These are phyloP conservation scores for Tyrannus savana DNA, from an alignment of 2,113 vertebrate species.

Conservation along the genomic window DNA sequence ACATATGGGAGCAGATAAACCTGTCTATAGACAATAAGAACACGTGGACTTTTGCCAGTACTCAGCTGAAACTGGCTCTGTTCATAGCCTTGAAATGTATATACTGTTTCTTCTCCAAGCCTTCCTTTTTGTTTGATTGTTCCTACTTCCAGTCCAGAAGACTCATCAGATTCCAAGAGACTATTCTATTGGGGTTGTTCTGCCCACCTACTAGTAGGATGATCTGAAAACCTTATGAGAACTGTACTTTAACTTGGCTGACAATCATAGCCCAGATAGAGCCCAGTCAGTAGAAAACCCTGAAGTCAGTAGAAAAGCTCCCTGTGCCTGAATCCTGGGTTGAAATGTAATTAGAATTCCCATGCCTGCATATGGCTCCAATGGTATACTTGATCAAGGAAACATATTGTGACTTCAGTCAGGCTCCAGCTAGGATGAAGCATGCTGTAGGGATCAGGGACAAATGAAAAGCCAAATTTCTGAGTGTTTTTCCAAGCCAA, in stretches of 20 bases:
- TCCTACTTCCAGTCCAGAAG: constrained; percentile 8
- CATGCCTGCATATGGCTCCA: background rate
- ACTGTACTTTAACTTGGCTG: background rate
- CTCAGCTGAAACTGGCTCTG: constrained; percentile 15
- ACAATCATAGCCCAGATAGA: background rate
- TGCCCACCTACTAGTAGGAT: constrained; percentile 9
- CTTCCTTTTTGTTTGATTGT: background rate
- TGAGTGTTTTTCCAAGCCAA: constrained; percentile 37
- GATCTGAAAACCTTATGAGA: constrained; percentile 21
- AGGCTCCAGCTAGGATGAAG: constrained; percentile 5
- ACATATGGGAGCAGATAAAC: constrained; percentile 53
- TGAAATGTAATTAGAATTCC: background rate
- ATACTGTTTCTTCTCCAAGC: background rate
- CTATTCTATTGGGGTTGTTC: background rate
- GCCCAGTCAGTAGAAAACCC: background rate
- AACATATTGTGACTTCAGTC: background rate
- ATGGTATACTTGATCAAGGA: background rate
- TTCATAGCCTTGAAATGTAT: constrained; percentile 20
- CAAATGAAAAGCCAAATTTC: constrained; percentile 34
- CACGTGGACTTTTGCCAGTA: background rate
- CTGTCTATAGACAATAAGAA: constrained; percentile 40
- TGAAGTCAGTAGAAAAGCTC: background rate
- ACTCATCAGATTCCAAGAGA: background rate
- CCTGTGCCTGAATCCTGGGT: background rate
- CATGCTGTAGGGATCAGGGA: background rate